Conservation (phyloP, 2,888 invertebrate genomes). For the Lamproptera curius region DNA sequence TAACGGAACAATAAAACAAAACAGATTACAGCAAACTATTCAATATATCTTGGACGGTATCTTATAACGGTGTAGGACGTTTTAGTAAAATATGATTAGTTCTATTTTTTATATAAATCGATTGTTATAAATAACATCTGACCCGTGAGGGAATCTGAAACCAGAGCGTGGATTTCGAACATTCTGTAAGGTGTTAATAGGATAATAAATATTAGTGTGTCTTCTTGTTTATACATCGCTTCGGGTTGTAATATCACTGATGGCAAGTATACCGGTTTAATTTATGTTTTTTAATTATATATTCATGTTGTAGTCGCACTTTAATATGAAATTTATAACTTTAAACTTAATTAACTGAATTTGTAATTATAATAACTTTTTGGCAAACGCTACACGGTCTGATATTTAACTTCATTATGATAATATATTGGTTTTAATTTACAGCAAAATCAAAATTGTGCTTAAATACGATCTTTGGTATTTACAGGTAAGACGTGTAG, state of each 20-base stretch:
- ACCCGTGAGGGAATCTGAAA: background rate
- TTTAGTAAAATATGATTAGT: background rate
- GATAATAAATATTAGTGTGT: conserved; percentile 10
- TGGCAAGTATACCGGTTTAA: conserved; percentile 5
- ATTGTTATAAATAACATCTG: conserved; percentile 21
- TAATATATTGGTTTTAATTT: no score
- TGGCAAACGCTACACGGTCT: no score
- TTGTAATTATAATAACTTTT: no score
- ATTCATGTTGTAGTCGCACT: background rate
- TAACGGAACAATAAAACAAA: no score
- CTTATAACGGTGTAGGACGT: background rate
- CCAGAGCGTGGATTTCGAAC: background rate
- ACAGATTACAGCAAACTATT: no score
- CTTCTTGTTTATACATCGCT: background rate
- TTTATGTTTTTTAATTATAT: conserved; percentile 1
- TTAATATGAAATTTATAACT: background rate
- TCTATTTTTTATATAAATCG: background rate
- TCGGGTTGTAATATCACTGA: background rate
- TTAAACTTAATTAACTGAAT: no score
- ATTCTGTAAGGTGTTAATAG: conserved; percentile 4
- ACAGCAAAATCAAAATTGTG: no score
- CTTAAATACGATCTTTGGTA: no score
- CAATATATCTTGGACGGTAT: no score
- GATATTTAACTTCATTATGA: no score
- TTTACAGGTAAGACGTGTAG: no score